Conservation (phyloP, 2,888 invertebrate genomes). For the Drosophila antonietae region DNA sequence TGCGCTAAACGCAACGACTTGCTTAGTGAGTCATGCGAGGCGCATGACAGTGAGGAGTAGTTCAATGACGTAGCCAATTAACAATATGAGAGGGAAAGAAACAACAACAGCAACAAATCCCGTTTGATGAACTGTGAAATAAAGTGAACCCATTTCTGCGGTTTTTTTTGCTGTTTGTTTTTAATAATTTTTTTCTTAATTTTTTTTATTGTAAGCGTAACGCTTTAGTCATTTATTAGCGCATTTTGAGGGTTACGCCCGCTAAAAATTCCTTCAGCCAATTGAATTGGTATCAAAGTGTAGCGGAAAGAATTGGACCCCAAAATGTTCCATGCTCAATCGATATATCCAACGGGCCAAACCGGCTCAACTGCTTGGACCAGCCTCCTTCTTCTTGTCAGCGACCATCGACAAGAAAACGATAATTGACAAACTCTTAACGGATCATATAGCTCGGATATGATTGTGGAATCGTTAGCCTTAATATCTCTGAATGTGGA, state of each 20-base stretch:
- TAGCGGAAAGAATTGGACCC: neutral
- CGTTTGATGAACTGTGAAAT: slow-evolving; percentile 18
- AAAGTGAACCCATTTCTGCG: slow-evolving; percentile 8
- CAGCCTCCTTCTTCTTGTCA: neutral
- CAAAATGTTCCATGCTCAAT: neutral
- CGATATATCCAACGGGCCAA: neutral
- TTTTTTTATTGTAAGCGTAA: neutral
- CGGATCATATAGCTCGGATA: neutral
- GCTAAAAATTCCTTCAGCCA: slow-evolving; percentile 5
- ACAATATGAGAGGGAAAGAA: neutral
- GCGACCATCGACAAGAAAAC: slow-evolving; percentile 2
- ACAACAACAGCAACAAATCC: neutral
- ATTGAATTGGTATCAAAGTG: slow-evolving; percentile 4
- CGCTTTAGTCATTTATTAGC: slow-evolving; percentile 25
- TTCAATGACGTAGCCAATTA: slow-evolving; percentile 18
- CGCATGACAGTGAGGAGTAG: slow-evolving; percentile 2
- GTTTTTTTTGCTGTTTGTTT: slow-evolving; percentile 2
- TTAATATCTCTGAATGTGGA: neutral
- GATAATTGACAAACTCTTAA: neutral
- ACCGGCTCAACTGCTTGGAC: neutral
- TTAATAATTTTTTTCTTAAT: neutral
- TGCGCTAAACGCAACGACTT: neutral
- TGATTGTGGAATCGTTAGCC: neutral
- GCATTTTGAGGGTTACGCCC: slow-evolving; percentile 10
- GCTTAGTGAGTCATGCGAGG: slow-evolving; percentile 11